Percentiles rank a stretch among this genome's conserved stretches.
phyloP scores from a whole-genome alignment of 2,797 vertebrate species.

The Hydrocynus forskahlii region DNA sequence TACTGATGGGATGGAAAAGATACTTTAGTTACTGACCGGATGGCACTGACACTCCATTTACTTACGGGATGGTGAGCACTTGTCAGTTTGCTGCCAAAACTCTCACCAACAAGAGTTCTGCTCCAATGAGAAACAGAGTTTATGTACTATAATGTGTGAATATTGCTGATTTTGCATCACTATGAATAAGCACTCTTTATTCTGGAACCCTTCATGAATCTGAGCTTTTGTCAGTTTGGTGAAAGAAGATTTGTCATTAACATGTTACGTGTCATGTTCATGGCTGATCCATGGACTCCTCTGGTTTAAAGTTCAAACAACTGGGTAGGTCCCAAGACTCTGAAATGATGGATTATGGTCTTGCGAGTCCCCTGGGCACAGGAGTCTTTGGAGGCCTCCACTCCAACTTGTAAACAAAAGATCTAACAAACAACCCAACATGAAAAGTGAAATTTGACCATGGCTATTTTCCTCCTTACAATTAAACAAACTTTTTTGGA shows the following conservation, averaged over 20 bases:
- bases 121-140: not conserved
- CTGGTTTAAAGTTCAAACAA: conserved; percentile 23
- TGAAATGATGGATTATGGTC: not conserved
- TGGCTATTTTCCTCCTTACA: too few relatives aligned
- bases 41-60: too few relatives aligned
- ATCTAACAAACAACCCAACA: too few relatives aligned
- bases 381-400: not conserved
- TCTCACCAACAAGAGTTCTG: not conserved
- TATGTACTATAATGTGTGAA: not conserved
- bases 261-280: conserved; percentile 23
- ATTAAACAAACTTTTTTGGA: too few relatives aligned
- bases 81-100: not conserved
- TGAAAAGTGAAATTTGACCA: too few relatives aligned
- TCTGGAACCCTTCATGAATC: not conserved
- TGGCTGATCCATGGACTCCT: conserved; percentile 15
- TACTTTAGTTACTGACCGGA: too few relatives aligned
- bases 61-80: not conserved
- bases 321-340: too few relatives aligned
- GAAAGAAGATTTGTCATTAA: not conserved
- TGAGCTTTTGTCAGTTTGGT: not conserved
- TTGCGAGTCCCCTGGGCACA: not conserved
- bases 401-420: too few relatives aligned
- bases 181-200: conserved; percentile 17
- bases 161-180: not conserved
- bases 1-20: too few relatives aligned